phyloP scores from a whole-genome alignment of 2,797 vertebrate genomes.

The Anisognathus igniventris region DNA sequence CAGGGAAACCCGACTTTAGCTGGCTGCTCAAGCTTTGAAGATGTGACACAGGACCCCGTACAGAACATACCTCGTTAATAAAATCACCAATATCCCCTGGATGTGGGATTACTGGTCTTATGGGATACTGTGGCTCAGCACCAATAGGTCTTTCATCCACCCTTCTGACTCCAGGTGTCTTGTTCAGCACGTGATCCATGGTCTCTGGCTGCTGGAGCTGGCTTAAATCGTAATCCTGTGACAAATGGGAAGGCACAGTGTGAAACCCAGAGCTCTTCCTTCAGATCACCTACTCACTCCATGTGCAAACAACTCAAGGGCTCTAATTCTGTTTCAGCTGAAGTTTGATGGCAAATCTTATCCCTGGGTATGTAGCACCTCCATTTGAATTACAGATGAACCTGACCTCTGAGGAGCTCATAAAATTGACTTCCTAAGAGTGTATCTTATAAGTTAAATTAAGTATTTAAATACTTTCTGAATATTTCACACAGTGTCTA shows the following conservation, averaged over 20 bases:
- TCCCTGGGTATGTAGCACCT: not conserved
- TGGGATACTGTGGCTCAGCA: constrained; percentile 91
- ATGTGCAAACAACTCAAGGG: not conserved
- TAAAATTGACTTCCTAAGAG: not conserved
- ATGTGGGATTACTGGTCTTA: constrained; percentile 89
- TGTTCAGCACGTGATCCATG: constrained; percentile 89
- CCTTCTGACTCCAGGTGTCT: constrained; percentile 86
- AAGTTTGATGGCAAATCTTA: not conserved
- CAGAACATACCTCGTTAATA: constrained; percentile 87
- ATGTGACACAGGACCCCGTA: not conserved
- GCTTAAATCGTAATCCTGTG: constrained; percentile 93
- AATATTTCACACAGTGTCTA: not conserved
- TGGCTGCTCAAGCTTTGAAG: not conserved
- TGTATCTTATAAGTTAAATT: not conserved
- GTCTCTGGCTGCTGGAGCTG: constrained; percentile 94
- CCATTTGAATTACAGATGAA: not conserved
- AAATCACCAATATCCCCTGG: constrained; percentile 96
- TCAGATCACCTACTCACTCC: not conserved
- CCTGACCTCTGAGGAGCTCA: not conserved
- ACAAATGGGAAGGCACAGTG: not conserved
- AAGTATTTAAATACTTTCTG: not conserved
- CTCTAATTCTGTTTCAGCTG: not conserved
- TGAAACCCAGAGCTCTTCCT: not conserved
- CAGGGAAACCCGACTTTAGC: not conserved
- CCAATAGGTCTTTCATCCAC: constrained; percentile 92